Percentiles rank a stretch among this genome's conserved stretches.
Evolutionary conservation across 2,888 invertebrate species (phyloP).

Genomic region (Anarsia innoxiella): DNA sequence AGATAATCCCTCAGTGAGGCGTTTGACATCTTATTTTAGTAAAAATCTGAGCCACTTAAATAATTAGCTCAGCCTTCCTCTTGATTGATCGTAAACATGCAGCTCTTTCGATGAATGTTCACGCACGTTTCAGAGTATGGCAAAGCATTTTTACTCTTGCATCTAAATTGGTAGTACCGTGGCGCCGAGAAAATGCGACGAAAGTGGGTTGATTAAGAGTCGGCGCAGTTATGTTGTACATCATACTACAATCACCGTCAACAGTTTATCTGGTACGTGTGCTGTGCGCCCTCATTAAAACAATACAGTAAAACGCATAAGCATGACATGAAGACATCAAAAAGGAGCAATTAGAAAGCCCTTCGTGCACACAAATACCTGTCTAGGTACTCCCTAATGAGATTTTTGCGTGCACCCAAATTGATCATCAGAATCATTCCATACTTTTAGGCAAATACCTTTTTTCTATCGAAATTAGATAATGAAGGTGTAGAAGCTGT

Average conservation of each 20-base stretch:
- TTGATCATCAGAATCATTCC: conserved; percentile 21
- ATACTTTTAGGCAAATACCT: no score
- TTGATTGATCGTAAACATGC: background rate
- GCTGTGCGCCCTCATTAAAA: conserved; percentile 14
- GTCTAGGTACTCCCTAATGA: conserved; percentile 42
- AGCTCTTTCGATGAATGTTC: no score
- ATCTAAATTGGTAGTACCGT: background rate
- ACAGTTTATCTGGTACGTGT: conserved; percentile 13
- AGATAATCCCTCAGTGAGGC: conserved; percentile 21
- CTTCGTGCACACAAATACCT: conserved; percentile 31
- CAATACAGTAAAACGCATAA: conserved; percentile 11
- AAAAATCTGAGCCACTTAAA: conserved; percentile 4
- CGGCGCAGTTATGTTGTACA: conserved; percentile 8
- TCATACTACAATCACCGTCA: conserved; percentile 5
- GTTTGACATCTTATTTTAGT: conserved; percentile 24
- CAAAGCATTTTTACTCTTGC: background rate
- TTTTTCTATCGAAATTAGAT: no score
- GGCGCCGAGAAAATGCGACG: conserved; percentile 1
- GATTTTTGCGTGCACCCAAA: conserved; percentile 38
- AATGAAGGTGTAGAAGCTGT: no score
- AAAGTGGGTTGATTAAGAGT: conserved; percentile 8
- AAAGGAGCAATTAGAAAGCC: conserved; percentile 42
- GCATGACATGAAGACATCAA: conserved; percentile 27
- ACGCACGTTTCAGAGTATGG: background rate
- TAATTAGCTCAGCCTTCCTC: background rate